These are phyloP conservation scores for Peucedramus taeniatus DNA, from an alignment of 2,113 vertebrate species.

Conservation along the genomic window DNA sequence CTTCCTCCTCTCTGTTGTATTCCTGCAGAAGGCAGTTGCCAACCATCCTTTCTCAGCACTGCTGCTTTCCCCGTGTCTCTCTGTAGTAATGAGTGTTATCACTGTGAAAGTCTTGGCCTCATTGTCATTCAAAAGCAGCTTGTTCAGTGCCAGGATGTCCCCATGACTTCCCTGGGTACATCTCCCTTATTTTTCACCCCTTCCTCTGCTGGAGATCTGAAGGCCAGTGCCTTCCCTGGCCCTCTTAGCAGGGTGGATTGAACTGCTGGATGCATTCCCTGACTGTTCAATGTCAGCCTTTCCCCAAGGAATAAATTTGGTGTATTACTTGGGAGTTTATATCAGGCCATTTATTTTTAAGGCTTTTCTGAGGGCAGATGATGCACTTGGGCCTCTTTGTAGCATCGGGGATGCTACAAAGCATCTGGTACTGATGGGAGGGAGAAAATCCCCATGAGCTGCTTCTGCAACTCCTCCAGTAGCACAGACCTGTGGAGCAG, in stretches of 20 bases:
- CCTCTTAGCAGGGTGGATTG: neutral
- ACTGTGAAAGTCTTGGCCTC: neutral
- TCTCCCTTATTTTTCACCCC: neutral
- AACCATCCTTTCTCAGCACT: neutral
- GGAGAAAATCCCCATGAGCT: neutral
- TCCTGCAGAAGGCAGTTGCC: neutral
- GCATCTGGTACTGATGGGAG: neutral
- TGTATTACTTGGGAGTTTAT: neutral
- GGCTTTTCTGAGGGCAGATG: neutral
- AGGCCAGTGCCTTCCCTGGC: neutral
- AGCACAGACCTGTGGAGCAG: neutral
- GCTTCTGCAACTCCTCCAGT: neutral
- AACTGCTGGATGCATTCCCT: neutral
- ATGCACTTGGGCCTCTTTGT: neutral
- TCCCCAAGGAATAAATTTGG: neutral
- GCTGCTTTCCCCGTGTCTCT: neutral
- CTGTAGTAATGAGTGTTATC: neutral
- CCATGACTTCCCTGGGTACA: neutral
- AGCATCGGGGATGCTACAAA: neutral
- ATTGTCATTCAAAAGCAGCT: neutral
- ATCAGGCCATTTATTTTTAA: neutral
- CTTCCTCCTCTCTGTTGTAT: neutral
- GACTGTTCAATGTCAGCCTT: neutral
- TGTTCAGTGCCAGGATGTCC: neutral
- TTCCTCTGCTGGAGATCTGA: neutral